Percentiles rank a stretch among this genome's conserved stretches.
Conservation (phyloP, 1,140 invertebrate species). For the Phocides pigmalion region DNA sequence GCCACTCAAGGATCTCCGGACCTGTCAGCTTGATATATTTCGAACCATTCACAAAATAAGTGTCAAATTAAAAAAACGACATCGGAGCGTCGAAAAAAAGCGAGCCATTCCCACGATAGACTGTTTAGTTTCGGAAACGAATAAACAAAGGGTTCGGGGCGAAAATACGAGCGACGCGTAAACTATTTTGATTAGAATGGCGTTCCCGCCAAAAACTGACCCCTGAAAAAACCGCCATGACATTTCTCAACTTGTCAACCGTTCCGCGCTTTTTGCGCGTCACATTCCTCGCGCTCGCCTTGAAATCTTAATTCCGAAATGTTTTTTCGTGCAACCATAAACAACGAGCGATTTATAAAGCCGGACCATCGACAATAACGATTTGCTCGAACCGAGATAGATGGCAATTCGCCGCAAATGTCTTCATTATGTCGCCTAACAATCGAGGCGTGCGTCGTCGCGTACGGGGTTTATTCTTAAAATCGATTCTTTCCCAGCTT, state of each 20-base stretch:
- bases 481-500: slow-evolving; percentile 56
- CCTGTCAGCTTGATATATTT: slow-evolving; percentile 32
- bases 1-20: slow-evolving; percentile 28
- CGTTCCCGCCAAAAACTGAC: slow-evolving; percentile 61
- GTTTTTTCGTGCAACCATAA: slow-evolving; percentile 58
- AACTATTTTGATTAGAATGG: slow-evolving; percentile 83
- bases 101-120: slow-evolving; percentile 63
- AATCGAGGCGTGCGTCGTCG: slow-evolving; percentile 18
- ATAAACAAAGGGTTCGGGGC: slow-evolving; percentile 47
- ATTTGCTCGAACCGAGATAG: slow-evolving; percentile 48
- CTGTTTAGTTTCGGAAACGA: slow-evolving; percentile 38
- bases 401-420: slow-evolving; percentile 47
- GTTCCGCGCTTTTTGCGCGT: slow-evolving; percentile 65
- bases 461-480: slow-evolving; percentile 45
- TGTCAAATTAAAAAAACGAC: slow-evolving; percentile 49
- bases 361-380: slow-evolving; percentile 55
- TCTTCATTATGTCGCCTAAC: slow-evolving; percentile 62
- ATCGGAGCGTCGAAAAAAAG: slow-evolving; percentile 26
- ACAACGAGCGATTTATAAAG: slow-evolving; percentile 67
- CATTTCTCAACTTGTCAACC: slow-evolving; percentile 72
- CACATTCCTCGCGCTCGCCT: slow-evolving; percentile 63
- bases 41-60: slow-evolving; percentile 43
- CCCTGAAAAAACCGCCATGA: slow-evolving; percentile 49
- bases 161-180: slow-evolving; percentile 62
- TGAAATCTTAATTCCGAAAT: slow-evolving; percentile 78